These are phyloP conservation scores for Ceyx margarethae DNA, from an alignment of 2,113 vertebrate species.

Conservation along the genomic window DNA sequence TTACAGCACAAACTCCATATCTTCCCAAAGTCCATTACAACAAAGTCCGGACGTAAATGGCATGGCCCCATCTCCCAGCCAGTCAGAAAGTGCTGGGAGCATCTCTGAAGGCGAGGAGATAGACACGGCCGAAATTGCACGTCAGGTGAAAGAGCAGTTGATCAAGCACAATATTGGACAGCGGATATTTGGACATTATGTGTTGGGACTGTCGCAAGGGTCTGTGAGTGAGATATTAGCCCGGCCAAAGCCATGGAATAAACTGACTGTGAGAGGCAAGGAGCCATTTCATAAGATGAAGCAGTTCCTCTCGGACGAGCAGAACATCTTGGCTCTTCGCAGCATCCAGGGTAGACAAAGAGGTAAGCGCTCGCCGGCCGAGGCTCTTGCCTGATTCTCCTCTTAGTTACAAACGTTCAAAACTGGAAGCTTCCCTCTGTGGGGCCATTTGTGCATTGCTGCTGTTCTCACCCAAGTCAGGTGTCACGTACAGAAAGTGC, in stretches of 20 bases:
- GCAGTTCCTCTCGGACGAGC: constrained; percentile 96
- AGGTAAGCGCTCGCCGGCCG: constrained; percentile 78
- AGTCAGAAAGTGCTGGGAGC: constrained; percentile 90
- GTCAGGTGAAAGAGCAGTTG: constrained; percentile 96
- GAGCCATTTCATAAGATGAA: constrained; percentile 99
- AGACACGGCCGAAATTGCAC: constrained; percentile 94
- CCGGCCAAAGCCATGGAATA: constrained; percentile 97
- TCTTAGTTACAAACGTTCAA: not conserved
- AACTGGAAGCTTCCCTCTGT: fast-evolving
- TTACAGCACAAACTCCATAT: constrained; percentile 91
- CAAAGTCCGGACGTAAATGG: constrained; percentile 92
- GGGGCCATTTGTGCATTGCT: not conserved
- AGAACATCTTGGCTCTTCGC: constrained; percentile 94
- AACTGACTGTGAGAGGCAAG: constrained; percentile 94
- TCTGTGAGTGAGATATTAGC: constrained; percentile 97
- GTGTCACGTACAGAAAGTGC: not conserved
- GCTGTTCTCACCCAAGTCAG: not conserved
- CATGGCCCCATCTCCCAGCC: constrained; percentile 91
- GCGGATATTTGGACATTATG: constrained; percentile 96
- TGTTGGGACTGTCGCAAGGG: constrained; percentile 95
- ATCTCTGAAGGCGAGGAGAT: constrained; percentile 92
- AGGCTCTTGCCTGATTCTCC: not conserved
- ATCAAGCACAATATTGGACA: constrained; percentile 99
- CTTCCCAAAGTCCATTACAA: constrained; percentile 89
- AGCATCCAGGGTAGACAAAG: constrained; percentile 96